Evolutionary conservation across 2,797 vertebrate genomes (phyloP).

Genomic region (Balearica regulorum): DNA sequence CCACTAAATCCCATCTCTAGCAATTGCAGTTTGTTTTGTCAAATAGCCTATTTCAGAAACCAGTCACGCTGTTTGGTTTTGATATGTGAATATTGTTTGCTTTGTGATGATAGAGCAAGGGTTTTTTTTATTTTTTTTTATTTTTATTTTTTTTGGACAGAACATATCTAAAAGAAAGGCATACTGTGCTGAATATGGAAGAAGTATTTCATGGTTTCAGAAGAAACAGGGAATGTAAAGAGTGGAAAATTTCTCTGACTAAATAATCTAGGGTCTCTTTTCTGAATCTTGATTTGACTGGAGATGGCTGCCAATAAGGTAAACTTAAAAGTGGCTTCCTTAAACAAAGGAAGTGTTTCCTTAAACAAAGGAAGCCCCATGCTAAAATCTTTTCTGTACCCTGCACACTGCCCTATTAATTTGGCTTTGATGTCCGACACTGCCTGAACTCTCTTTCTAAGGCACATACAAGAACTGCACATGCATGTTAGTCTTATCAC

Average conservation of each 20-base stretch:
- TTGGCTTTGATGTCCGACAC: not conserved
- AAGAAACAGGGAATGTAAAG: not conserved
- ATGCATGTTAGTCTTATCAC: not conserved
- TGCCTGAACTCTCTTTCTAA: slow-evolving; percentile 3
- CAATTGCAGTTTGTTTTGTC: not conserved
- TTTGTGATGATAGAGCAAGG: not conserved
- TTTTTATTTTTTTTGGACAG: not conserved
- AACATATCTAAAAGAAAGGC: not conserved
- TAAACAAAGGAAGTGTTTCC: not conserved
- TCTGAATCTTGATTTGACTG: not conserved
- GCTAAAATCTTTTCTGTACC: not conserved
- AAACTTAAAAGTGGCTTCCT: not conserved
- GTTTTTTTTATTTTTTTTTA: not conserved
- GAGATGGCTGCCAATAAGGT: not conserved
- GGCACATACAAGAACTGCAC: not conserved
- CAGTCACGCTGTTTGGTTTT: not conserved
- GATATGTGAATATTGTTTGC: not conserved
- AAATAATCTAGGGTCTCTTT: not conserved
- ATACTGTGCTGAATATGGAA: not conserved
- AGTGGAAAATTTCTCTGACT: not conserved
- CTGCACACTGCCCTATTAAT: not conserved
- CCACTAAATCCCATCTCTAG: not conserved
- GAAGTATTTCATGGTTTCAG: not conserved
- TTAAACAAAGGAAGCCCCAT: not conserved
- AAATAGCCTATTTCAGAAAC: not conserved